phyloP scores from a whole-genome alignment of 64 coral and sea anemone species.

The Pocillopora verrucosa region DNA sequence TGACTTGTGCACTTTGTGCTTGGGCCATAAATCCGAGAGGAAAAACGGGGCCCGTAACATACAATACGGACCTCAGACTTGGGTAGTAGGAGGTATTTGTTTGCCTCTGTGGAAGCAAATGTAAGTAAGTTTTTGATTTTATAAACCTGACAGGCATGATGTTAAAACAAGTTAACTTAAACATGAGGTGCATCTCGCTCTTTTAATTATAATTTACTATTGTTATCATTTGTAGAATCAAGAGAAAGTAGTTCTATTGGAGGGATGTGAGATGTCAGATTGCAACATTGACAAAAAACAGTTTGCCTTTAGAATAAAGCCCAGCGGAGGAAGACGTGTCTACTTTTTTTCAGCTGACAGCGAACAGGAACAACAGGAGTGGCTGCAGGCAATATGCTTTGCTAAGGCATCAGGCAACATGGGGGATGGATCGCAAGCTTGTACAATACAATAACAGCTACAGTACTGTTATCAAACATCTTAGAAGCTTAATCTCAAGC shows the following conservation, averaged over 20 bases:
- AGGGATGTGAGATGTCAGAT: constrained; percentile 91
- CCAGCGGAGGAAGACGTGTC: constrained; percentile 56
- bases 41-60: too few species aligned
- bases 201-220: background rate
- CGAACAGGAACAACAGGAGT: constrained; percentile 92
- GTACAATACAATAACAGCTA: constrained; percentile 61
- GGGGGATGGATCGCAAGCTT: constrained; percentile 84
- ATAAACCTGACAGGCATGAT: too few species aligned
- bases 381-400: constrained; percentile 98
- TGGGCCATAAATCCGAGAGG: too few species aligned
- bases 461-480: background rate
- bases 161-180: too few species aligned
- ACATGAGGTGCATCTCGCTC: background rate
- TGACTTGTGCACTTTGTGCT: too few species aligned
- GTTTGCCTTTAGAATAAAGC: constrained; percentile 92
- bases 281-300: constrained; percentile 83
- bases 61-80: too few species aligned
- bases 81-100: too few species aligned
- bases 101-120: too few species aligned
- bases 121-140: too few species aligned
- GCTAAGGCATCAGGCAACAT: constrained; percentile 86
- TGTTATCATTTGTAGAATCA: constrained; percentile 44
- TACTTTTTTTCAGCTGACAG: constrained; percentile 89
- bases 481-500: background rate
- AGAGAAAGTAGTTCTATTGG: constrained; percentile 71